A percentile compares a stretch with the other conserved stretches of the same genome.
Evolutionary conservation across 2,888 invertebrate species (phyloP).

Genomic region (Atherix ibis): DNA sequence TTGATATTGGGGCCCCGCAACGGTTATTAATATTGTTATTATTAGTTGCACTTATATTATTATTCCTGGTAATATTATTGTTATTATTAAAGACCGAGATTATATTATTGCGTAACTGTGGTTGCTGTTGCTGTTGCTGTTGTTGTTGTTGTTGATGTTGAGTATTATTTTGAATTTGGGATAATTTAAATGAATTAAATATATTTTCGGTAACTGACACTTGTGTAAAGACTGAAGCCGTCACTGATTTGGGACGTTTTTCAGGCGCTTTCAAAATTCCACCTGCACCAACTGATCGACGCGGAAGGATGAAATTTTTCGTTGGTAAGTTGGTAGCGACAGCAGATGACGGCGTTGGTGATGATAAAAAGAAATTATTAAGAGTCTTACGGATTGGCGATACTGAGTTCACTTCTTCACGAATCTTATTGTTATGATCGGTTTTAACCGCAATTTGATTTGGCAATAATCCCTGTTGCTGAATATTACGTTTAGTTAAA

Average conservation of each 20-base stretch:
- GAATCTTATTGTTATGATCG: conserved; percentile 3
- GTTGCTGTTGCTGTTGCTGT: conserved; percentile 9
- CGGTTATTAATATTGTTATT: no score
- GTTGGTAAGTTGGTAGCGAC: neutral
- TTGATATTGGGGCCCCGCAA: conserved; percentile 13
- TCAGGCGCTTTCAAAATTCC: neutral
- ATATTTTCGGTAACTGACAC: conserved; percentile 8
- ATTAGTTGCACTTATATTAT: conserved; percentile 6
- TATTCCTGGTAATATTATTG: conserved; percentile 3
- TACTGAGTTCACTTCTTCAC: conserved; percentile 8
- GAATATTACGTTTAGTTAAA: neutral
- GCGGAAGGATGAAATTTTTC: neutral
- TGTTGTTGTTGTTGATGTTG: conserved; percentile 3
- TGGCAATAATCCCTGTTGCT: neutral
- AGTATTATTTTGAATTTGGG: neutral
- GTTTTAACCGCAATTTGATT: neutral
- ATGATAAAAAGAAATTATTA: conserved; percentile 13
- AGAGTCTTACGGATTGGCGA: conserved; percentile 15
- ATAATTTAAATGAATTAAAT: conserved; percentile 2
- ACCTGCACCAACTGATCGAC: neutral
- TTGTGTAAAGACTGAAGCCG: conserved; percentile 24
- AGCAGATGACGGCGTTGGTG: conserved; percentile 7
- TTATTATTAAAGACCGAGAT: neutral
- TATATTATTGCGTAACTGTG: neutral
- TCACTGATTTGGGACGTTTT: conserved; percentile 28